Conservation (phyloP, 2,797 vertebrate species). For the Huso huso region DNA sequence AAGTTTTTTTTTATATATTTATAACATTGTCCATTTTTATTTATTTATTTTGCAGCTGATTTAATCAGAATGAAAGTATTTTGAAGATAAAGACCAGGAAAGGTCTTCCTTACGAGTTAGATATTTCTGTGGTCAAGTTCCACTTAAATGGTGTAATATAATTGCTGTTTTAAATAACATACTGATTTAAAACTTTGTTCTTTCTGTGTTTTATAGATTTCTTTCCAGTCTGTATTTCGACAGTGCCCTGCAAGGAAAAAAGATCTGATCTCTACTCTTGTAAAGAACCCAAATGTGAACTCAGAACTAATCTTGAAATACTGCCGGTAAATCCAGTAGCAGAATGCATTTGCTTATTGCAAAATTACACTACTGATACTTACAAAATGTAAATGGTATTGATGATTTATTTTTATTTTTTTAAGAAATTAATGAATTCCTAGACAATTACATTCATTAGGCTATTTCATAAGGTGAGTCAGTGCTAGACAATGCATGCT, state of each 20-base stretch:
- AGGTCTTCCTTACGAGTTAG: too few species aligned
- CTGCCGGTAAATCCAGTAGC: slow-evolving; percentile 66
- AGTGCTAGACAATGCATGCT: neutral
- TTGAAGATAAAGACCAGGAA: too few species aligned
- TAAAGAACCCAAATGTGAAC: slow-evolving; percentile 72
- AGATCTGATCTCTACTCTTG: slow-evolving; percentile 70
- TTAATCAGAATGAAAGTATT: neutral
- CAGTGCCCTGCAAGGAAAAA: slow-evolving; percentile 72
- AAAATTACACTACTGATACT: neutral
- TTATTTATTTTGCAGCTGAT: neutral
- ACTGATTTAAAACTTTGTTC: neutral
- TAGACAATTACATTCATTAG: too few species aligned
- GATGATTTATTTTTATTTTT: neutral
- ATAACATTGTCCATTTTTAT: neutral
- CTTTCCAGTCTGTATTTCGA: slow-evolving; percentile 84
- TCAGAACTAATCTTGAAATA: slow-evolving; percentile 77
- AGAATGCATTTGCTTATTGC: neutral
- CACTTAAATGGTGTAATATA: neutral
- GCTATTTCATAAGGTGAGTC: too few species aligned
- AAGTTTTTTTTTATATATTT: slow-evolving; percentile 22
- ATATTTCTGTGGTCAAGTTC: neutral
- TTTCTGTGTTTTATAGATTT: slow-evolving; percentile 65
- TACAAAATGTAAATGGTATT: neutral
- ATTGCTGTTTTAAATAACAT: neutral
- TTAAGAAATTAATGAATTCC: neutral